Base-by-base conservation (phyloP, 2,797 vertebrate species). In the Rousettus madagascariensis region DNA sequence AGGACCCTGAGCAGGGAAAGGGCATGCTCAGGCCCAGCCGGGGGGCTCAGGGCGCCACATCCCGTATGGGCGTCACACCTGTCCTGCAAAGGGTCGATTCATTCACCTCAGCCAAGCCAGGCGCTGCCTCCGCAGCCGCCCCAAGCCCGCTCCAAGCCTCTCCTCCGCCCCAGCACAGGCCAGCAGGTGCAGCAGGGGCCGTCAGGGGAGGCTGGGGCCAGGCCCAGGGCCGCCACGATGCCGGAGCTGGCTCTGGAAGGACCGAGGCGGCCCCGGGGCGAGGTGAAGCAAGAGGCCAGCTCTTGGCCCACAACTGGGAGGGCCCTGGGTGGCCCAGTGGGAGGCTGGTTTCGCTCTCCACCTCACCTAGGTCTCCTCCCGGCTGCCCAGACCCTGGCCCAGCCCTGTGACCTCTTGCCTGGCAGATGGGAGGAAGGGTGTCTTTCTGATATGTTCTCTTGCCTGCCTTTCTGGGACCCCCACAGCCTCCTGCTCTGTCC, bases 291-390 rank as follows among this genome's bases (percentile, higher is more conserved):
- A 84, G 59, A 22, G 41, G 90, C 63, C 3, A 5, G 61, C 55
- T 24, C 33, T 51, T 4, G 38, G 92, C 66, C 77, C 82, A 77
- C 91, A 63, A 51, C 46, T 9, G 59, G 61, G 53, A 78, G 86
- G n/a, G 38, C 57, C 87, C n/a, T 2, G 7, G 55, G 74, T 49
- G 24, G 19, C 43, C 2, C 9, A 6, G 68, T 51, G 43, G 69
- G 59, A 79, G 75, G 79, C 71, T 69, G 59, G 94, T 95, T 95
- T 95, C 87, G 2, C 80, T 83, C 85, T 28, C 38, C 38, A 22
- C 86, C 68, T 33, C 22, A 36, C 13, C 5, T 0, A 1, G 20
- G 65, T 49, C 79, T 82, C 94, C 78, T 91, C 74, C 77, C 46
- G 41, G 33, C 20, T 30, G 2, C n/a, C 77, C 65, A n/a, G 43